Percentiles rank a stretch among this genome's conserved stretches.
Conservation (phyloP, 2,113 vertebrate species). For the Thermophis baileyi region DNA sequence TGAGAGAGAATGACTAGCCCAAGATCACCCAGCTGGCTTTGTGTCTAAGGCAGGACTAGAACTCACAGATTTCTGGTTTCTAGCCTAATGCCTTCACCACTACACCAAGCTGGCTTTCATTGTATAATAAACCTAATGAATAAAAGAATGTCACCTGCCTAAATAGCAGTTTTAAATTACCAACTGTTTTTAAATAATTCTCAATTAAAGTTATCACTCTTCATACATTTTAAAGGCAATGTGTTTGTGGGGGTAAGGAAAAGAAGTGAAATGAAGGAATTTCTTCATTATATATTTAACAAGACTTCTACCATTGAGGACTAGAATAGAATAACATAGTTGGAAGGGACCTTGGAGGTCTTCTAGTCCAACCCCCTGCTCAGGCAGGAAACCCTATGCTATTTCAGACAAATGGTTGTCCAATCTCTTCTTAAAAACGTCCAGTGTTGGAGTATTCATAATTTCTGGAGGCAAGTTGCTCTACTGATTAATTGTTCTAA, state of each 20-base stretch:
- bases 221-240: constrained; percentile 29
- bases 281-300: constrained; percentile 20
- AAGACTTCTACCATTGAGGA: no score
- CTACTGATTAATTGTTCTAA: no score
- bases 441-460: no score
- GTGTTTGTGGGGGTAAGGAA: background rate
- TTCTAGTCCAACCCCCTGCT: no score
- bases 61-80: background rate
- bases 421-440: no score
- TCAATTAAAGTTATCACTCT: constrained; percentile 17
- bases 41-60: background rate
- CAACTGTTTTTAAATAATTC: background rate
- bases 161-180: background rate
- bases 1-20: background rate
- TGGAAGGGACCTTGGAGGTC: no score
- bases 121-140: background rate
- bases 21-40: background rate
- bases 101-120: background rate
- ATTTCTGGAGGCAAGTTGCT: no score
- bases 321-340: no score
- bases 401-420: no score
- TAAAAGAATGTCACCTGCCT: background rate
- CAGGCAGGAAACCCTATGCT: no score
- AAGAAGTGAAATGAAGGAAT: constrained; percentile 19
- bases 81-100: background rate